Base-by-base conservation (phyloP, 2,888 invertebrate species). In the Ectemnius lituratus region DNA sequence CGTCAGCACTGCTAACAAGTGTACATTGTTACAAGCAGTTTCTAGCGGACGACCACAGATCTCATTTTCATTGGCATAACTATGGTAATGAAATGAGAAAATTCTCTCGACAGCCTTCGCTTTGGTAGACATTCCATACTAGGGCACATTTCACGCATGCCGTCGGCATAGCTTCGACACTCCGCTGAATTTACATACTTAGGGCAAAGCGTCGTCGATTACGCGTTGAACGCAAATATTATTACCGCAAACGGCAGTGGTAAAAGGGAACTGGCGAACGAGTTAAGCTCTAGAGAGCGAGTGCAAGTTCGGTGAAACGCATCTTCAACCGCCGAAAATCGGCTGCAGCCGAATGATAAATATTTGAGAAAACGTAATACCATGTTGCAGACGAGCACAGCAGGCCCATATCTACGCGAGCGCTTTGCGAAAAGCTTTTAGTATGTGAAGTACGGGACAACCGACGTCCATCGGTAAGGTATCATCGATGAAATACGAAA, bases 401-500 rank as follows among this genome's bases (percentile, higher is more conserved):
- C 56, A 28, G 60, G 56, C 62, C 63, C 56, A 70, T 60, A 70
- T 73, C 47, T 62, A 56, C 37, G 37, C 37, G 37, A 6, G 6
- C 37, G 37, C 37, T 37, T 60, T 58, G 73, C 64, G 73, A 67
- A 76, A 73, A 73, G 66, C 76, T 76, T 70, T 76, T 70, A 70
- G 73, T 73, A 76, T 78, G 72, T 76, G 73, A 80, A 74, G 14
- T 68, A 77, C 67, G 71, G 69, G 67, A 75, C 70, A 74, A 79
- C 56, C 70, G 62, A 63, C 67, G 70, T 70, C 78, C 72, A 70
- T 73, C 73, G 76, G 65, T 62, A 59, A 60, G 68, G 70, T 72
- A 73, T 79, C 81, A 78, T 80, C 80, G 79, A 76, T 60, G 68
- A 79, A 69, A 77, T 72, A 74, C 72, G 67, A 75, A 65, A 68